Base-by-base conservation (phyloP, 37 sponge, comb jelly and placozoan species). In the Axinella damicornis region DNA sequence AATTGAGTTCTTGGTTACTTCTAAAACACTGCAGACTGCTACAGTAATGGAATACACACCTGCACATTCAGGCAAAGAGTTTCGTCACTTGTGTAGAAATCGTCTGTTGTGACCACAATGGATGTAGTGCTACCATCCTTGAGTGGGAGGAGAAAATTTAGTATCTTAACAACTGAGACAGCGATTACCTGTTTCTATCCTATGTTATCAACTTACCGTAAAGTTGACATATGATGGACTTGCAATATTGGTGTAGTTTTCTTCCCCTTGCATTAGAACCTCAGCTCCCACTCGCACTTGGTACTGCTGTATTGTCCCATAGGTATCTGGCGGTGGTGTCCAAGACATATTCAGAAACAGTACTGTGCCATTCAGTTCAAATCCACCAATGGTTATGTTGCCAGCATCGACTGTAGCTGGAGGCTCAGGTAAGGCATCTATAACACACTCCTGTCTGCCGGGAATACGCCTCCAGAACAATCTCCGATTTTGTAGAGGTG, bases 341-440 rank as follows among this genome's bases (percentile, higher is more conserved):
- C 83, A 83, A 2, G 53, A 21, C 4, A 83, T 21, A 30, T 37
- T 46, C 0, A 83, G 20, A 38, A 2, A 24, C 13, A 83, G 63
- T 0, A 27, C 28, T 17, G 59, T 46, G 0, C 33, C 73, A 0
- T 55, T 1, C 20, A 83, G 61, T 0, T 72, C 41, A 40, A 73
- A 83, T 21, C 12, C 30, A 4, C 5, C 61, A 53, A 83, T 31
- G 15, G 22, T 34, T 41, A 83, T 83, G 73, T 15, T 63, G 63
- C n/a, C 31, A 0, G 13, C 14, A 53, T 34, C 17, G 41, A 73
- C 40, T 24, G 66, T 32, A 16, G 63, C 79, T 5, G 79, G 65
- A 16, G 66, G 38, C 24, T 17, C 31, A 59, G 77, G 77, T 0
- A 34, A 37, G 19, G 37, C 61, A n/a, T 31, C 62, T 14, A 61